A percentile compares a stretch with the other conserved stretches of the same genome.
These are phyloP conservation scores for Hylaeus anthracinus DNA, from an alignment of 1,140 invertebrate species.

Conservation along the genomic window DNA sequence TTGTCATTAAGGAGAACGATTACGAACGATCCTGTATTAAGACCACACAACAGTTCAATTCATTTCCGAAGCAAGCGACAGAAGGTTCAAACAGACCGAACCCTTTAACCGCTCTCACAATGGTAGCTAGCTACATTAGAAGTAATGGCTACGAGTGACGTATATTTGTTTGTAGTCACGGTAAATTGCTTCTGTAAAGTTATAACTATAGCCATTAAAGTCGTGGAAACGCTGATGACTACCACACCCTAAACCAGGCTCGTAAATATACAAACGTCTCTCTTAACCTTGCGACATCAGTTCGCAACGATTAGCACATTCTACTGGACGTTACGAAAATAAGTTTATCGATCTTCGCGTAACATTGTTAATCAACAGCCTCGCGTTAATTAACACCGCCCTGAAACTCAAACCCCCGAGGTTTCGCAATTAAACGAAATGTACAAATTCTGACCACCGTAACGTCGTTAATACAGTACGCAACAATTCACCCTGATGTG, in stretches of 20 bases:
- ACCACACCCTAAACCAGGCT: slow-evolving; percentile 19
- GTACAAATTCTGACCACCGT: no score
- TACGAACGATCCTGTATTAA: slow-evolving; percentile 25
- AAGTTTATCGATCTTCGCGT: neutral
- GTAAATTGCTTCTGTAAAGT: slow-evolving; percentile 27
- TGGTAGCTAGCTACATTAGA: slow-evolving; percentile 45
- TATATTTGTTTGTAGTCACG: slow-evolving; percentile 28
- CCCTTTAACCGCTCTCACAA: slow-evolving; percentile 29
- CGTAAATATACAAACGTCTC: neutral
- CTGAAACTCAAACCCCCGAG: no score
- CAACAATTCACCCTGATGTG: no score
- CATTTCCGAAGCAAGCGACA: slow-evolving; percentile 33
- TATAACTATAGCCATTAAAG: slow-evolving; percentile 35
- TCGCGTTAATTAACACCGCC: no score
- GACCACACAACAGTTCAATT: slow-evolving; percentile 24
- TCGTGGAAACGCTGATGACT: slow-evolving; percentile 32
- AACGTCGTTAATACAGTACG: no score
- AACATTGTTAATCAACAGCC: neutral
- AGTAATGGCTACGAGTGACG: slow-evolving; percentile 40
- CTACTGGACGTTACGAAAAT: neutral
- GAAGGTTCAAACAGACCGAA: slow-evolving; percentile 25
- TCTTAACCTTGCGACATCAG: neutral
- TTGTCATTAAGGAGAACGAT: slow-evolving; percentile 16
- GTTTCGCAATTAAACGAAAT: no score
- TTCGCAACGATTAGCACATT: neutral